Evolutionary conservation across 2,113 vertebrate species (phyloP).

Genomic region (Protomyctophum bolini): DNA sequence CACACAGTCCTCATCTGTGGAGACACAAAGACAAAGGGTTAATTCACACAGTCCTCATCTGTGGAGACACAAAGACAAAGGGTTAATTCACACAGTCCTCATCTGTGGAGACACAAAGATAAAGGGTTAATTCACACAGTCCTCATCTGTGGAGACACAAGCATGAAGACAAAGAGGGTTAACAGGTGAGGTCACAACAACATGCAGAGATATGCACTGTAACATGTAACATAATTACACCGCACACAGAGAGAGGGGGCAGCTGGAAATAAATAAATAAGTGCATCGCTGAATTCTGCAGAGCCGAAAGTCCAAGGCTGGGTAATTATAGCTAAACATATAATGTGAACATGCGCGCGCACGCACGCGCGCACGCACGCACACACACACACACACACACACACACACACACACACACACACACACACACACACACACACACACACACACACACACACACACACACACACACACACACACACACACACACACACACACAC

Average conservation of each 20-base stretch:
- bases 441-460: no score
- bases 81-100: slow-evolving; percentile 99
- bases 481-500: no score
- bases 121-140: slow-evolving; percentile 99
- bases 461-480: no score
- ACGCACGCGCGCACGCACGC: no score
- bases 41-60: slow-evolving; percentile 99
- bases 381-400: no score
- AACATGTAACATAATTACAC: slow-evolving; percentile 15
- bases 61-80: slow-evolving; percentile 74
- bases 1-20: slow-evolving; percentile 97
- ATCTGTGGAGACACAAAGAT: slow-evolving; percentile 84
- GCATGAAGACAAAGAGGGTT: slow-evolving; percentile 32
- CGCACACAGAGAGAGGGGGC: slow-evolving; percentile 18
- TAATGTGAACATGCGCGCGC: slow-evolving; percentile 17
- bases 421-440: no score
- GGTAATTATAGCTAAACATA: slow-evolving; percentile 14
- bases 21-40: no score
- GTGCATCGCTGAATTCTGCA: slow-evolving; percentile 36
- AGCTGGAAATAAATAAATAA: slow-evolving; percentile 23
- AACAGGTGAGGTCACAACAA: slow-evolving; percentile 23
- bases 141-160: slow-evolving; percentile 89
- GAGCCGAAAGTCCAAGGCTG: slow-evolving; percentile 29
- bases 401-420: no score
- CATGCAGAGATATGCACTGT: background rate